A percentile compares a stretch with the other conserved stretches of the same genome.
These are phyloP conservation scores for Iselma pallidipennis DNA, from an alignment of 2,888 invertebrate genomes.

Conservation along the genomic window DNA sequence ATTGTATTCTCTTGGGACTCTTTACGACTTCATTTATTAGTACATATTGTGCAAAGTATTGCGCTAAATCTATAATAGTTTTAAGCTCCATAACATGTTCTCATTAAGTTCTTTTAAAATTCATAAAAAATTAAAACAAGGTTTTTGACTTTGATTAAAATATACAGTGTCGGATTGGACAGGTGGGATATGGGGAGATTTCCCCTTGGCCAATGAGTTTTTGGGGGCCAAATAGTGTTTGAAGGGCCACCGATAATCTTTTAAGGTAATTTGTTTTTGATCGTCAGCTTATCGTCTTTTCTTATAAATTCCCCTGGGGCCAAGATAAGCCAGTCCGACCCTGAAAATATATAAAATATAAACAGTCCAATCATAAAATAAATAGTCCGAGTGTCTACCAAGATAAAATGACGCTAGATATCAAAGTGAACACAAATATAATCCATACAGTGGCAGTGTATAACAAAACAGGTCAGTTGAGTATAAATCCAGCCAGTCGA, in stretches of 20 bases:
- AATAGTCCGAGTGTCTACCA: background rate
- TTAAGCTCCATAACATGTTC: background rate
- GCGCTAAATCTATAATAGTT: constrained; percentile 17
- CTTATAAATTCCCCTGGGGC: too few species aligned
- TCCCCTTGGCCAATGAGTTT: too few species aligned
- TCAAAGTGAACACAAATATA: constrained; percentile 26
- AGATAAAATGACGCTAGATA: background rate
- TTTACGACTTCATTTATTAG: constrained; percentile 20
- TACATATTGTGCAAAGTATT: constrained; percentile 18
- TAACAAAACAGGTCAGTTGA: constrained; percentile 45
- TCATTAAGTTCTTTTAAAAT: background rate
- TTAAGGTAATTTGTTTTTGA: too few species aligned
- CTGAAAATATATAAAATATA: too few species aligned
- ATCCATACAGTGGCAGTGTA: constrained; percentile 43
- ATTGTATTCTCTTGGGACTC: constrained; percentile 9
- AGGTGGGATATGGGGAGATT: too few species aligned
- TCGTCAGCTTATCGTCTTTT: too few species aligned
- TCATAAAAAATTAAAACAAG: too few species aligned
- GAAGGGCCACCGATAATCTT: too few species aligned
- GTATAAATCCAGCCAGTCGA: constrained; percentile 45
- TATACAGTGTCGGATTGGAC: too few species aligned
- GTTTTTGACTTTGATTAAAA: too few species aligned
- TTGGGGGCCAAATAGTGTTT: too few species aligned
- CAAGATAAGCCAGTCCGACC: too few species aligned
- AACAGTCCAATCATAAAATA: constrained; percentile 16